Percentiles rank a stretch among this genome's conserved stretches.
These are phyloP conservation scores for Eufriesea mexicana DNA, from an alignment of 1,140 invertebrate genomes.

Conservation along the genomic window DNA sequence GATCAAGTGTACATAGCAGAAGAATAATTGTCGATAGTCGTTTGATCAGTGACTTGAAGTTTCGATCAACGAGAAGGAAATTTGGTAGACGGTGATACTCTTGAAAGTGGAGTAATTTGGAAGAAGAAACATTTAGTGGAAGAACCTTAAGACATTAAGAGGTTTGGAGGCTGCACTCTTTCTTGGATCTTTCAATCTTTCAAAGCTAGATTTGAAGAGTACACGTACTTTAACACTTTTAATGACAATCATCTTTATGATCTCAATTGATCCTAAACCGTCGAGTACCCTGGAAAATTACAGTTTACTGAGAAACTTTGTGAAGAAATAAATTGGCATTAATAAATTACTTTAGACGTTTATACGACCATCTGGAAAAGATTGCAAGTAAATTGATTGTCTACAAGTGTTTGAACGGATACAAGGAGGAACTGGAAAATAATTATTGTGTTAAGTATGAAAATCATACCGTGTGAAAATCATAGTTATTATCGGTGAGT, in stretches of 20 bases:
- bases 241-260: too few relatives aligned
- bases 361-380: neutral
- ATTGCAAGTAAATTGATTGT: too few relatives aligned
- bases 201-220: too few relatives aligned
- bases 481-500: neutral
- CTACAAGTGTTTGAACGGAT: neutral
- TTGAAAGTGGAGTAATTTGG: too few relatives aligned
- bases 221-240: too few relatives aligned
- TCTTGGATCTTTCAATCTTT: too few relatives aligned
- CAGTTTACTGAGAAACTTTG: neutral
- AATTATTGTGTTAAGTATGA: neutral
- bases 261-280: too few relatives aligned
- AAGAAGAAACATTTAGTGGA: too few relatives aligned
- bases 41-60: neutral
- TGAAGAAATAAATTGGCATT: neutral
- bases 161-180: neutral
- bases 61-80: neutral
- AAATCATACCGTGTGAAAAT: conserved; percentile 1
- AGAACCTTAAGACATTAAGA: too few relatives aligned
- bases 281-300: too few relatives aligned
- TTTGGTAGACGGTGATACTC: neutral
- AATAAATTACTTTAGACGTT: neutral
- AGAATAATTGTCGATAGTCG: neutral
- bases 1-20: neutral
- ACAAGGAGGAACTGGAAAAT: neutral